phyloP scores from a whole-genome alignment of 2,113 vertebrate species.

The Fulmarus glacialis region DNA sequence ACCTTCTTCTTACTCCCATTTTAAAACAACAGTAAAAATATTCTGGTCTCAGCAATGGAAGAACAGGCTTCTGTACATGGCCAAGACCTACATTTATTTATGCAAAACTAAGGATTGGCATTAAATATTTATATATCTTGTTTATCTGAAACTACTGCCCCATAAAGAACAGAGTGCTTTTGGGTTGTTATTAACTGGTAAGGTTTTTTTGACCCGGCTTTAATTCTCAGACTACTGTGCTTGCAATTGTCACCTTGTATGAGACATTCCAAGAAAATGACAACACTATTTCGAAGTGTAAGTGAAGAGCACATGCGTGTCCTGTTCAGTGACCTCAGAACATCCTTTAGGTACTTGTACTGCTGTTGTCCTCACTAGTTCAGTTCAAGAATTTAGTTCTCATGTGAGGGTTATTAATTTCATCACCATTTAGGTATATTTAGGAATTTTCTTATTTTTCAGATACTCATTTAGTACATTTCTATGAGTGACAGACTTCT shows the following conservation, averaged over 20 bases:
- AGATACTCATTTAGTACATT: neutral
- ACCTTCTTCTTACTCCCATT: neutral
- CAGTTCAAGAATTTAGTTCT: neutral
- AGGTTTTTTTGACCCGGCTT: constrained; percentile 22
- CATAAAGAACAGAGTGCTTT: neutral
- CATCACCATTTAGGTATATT: neutral
- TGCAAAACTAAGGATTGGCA: neutral
- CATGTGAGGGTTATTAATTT: neutral
- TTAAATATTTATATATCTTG: constrained; percentile 1
- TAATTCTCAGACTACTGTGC: neutral
- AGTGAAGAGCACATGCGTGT: neutral
- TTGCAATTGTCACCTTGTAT: constrained; percentile 4
- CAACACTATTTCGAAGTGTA: neutral
- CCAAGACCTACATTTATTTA: neutral
- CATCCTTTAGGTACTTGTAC: neutral
- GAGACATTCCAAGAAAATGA: constrained; percentile 23
- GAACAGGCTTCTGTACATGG: neutral
- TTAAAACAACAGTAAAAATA: neutral
- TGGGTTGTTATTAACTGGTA: neutral
- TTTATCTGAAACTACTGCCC: neutral
- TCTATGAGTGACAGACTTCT: neutral
- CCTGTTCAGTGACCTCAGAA: neutral
- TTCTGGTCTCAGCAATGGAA: neutral
- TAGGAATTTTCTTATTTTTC: neutral
- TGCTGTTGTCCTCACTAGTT: neutral